Evolutionary conservation across 2,113 vertebrate genomes (phyloP).

Genomic region (Chauna torquata): DNA sequence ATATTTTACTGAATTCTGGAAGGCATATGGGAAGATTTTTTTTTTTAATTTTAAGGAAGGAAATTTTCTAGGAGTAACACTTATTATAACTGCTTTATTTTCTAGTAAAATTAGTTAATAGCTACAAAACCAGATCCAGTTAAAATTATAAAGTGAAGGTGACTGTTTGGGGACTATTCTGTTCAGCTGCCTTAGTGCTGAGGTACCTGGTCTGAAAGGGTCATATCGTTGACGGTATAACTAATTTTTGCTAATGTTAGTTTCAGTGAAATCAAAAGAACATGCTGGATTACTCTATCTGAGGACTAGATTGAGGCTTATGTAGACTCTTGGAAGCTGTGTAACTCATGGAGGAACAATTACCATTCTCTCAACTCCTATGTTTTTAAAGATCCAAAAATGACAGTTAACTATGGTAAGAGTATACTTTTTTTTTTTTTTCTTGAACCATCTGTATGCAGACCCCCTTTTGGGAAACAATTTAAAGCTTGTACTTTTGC

Average conservation of each 20-base stretch:
- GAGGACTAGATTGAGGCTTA: background rate
- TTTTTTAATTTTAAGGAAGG: slow-evolving; percentile 5
- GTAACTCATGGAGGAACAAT: background rate
- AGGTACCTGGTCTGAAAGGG: background rate
- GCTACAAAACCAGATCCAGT: background rate
- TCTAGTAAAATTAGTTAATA: background rate
- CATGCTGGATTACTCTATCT: background rate
- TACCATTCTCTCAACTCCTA: background rate
- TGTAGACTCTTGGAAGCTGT: background rate
- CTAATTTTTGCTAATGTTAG: background rate
- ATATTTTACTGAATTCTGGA: slow-evolving; percentile 46
- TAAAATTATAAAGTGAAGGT: background rate
- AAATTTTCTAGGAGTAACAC: background rate
- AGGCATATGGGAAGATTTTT: background rate
- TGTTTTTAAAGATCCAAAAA: background rate
- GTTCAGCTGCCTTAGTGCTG: background rate
- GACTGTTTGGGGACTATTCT: background rate
- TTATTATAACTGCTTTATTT: slow-evolving; percentile 22
- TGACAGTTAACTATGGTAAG: background rate
- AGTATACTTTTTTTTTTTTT: background rate
- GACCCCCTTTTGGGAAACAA: background rate
- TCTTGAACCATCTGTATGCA: background rate
- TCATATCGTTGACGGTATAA: background rate
- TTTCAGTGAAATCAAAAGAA: background rate
- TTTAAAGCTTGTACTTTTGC: background rate